Conservation (phyloP, 2,888 invertebrate genomes). For the Escarpia spicata region DNA sequence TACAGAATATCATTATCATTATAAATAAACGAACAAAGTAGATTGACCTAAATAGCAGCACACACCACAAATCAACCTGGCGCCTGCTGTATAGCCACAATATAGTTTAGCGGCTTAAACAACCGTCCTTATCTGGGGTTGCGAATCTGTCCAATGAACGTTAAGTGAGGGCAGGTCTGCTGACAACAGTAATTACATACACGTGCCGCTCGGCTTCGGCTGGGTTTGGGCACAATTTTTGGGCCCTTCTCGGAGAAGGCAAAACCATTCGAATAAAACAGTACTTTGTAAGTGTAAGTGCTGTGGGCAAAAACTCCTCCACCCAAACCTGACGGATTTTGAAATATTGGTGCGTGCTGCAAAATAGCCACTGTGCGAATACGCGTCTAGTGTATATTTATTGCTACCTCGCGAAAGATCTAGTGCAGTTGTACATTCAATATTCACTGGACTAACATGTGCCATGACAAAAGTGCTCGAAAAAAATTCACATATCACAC, state of each 20-base stretch:
- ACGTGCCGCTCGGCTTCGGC: background rate
- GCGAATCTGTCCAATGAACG: slow-evolving; percentile 36
- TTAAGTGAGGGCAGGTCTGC: slow-evolving; percentile 37
- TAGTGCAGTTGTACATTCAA: too few species aligned
- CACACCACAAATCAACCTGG: background rate
- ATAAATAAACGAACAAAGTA: background rate
- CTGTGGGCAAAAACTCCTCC: too few species aligned
- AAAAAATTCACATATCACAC: too few species aligned
- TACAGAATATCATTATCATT: background rate
- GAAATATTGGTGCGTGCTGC: too few species aligned
- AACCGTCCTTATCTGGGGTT: slow-evolving; percentile 38
- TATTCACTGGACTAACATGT: too few species aligned
- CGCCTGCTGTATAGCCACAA: background rate
- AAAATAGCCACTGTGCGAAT: too few species aligned
- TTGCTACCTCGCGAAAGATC: too few species aligned
- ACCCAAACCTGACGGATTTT: too few species aligned
- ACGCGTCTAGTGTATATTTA: too few species aligned
- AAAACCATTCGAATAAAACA: background rate
- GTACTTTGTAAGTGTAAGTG: background rate
- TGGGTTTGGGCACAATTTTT: slow-evolving; percentile 11
- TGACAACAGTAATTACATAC: slow-evolving; percentile 32
- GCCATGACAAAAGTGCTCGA: too few species aligned
- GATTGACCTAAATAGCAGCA: background rate
- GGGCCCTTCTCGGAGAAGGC: slow-evolving; percentile 13
- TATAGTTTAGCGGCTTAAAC: background rate